Percentiles rank a stretch among this genome's conserved stretches.
These are phyloP conservation scores for Hydroisotoma schaefferi DNA, from an alignment of 2,888 invertebrate genomes.

Conservation along the genomic window DNA sequence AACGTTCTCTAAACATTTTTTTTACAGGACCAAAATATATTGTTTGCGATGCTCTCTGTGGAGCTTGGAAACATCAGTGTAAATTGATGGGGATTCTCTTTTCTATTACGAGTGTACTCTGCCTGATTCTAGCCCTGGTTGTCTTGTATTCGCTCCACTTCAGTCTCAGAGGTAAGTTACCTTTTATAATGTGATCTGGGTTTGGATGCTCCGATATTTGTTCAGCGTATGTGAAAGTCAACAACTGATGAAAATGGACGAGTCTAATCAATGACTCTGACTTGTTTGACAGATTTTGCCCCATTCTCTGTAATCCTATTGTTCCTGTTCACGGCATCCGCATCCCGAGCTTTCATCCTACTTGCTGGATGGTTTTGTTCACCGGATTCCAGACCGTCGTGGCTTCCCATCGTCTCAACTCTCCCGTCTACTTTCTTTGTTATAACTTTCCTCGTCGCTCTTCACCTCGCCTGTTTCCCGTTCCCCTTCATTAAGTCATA, in stretches of 20 bases:
- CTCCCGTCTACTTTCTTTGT: constrained; percentile 48
- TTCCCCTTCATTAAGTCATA: constrained; percentile 48
- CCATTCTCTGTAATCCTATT: constrained; percentile 49
- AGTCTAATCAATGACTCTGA: constrained; percentile 39
- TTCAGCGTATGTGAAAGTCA: not conserved
- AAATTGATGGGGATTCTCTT: constrained; percentile 49
- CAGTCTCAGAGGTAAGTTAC: constrained; percentile 47
- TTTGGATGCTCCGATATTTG: not conserved
- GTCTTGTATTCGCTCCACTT: constrained; percentile 49
- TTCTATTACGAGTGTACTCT: constrained; percentile 49
- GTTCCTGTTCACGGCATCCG: constrained; percentile 48
- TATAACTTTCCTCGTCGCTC: constrained; percentile 47
- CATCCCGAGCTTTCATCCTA: constrained; percentile 49
- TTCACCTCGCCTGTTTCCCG: constrained; percentile 48
- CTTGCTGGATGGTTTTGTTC: constrained; percentile 48
- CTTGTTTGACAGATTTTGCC: constrained; percentile 49
- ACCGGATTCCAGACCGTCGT: constrained; percentile 46
- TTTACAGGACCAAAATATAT: constrained; percentile 47
- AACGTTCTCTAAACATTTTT: constrained; percentile 22
- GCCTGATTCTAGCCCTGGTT: constrained; percentile 47
- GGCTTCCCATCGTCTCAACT: constrained; percentile 49
- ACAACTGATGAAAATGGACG: constrained; percentile 32
- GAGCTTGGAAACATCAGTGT: constrained; percentile 49
- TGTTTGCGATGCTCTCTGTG: constrained; percentile 49
- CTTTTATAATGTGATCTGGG: not conserved